Conservation (phyloP, 2,888 invertebrate genomes). For the Amiota mariae region DNA sequence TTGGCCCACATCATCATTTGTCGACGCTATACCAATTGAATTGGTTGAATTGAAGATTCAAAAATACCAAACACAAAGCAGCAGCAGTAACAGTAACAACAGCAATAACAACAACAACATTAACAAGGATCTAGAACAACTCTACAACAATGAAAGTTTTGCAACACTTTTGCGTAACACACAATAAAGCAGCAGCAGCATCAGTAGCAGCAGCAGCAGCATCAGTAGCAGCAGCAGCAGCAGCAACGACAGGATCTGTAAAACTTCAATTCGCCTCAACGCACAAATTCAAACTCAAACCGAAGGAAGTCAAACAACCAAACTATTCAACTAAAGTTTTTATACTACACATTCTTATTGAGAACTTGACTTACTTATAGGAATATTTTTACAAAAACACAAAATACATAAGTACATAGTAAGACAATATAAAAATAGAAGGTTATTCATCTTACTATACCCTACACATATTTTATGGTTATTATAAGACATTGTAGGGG, state of each 20-base stretch:
- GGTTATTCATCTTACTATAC: too few species aligned
- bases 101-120: neutral
- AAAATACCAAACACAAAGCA: constrained; percentile 20
- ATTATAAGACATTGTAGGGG: too few species aligned
- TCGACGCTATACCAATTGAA: neutral
- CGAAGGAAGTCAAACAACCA: too few species aligned
- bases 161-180: neutral
- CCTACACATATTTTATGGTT: too few species aligned
- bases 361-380: constrained; percentile 13
- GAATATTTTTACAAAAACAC: too few species aligned
- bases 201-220: neutral
- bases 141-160: constrained; percentile 22
- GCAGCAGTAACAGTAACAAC: neutral
- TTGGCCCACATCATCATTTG: neutral
- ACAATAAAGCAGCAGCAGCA: too few species aligned
- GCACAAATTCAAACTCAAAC: neutral
- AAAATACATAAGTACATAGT: too few species aligned
- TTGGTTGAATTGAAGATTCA: constrained; percentile 8
- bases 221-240: neutral
- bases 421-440: too few species aligned
- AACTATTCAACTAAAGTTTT: too few species aligned
- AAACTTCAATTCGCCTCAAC: neutral
- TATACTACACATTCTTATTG: too few species aligned
- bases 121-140: neutral
- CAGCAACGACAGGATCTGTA: neutral